Conservation (phyloP, 2,113 vertebrate genomes). For the Leucoraja erinaceus region DNA sequence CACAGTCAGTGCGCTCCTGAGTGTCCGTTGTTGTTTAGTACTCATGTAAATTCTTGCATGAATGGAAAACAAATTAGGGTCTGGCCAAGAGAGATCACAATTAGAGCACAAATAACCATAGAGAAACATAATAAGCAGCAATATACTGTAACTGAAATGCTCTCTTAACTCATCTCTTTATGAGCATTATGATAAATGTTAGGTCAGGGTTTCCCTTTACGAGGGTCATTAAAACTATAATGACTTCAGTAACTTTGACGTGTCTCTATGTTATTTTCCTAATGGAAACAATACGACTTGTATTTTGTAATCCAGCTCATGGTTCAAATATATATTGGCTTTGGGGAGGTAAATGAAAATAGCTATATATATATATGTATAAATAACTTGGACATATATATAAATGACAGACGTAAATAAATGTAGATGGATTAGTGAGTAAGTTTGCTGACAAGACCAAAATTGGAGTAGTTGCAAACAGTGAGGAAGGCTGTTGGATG, state of each 20-base stretch:
- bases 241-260: constrained; percentile 47
- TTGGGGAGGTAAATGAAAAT: background rate
- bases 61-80: constrained; percentile 48
- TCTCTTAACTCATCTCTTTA: constrained; percentile 54
- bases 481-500: no score
- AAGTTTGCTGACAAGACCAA: no score
- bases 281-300: background rate
- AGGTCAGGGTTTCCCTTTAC: constrained; percentile 48
- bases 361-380: no score
- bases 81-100: constrained; percentile 49
- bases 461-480: no score
- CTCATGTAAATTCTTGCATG: constrained; percentile 44
- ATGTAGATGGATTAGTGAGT: no score
- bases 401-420: no score
- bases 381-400: no score
- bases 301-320: background rate
- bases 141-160: constrained; percentile 55
- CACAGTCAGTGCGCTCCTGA: background rate
- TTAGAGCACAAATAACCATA: constrained; percentile 57
- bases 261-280: constrained; percentile 10
- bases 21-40: background rate
- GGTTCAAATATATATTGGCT: background rate
- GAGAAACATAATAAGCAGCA: constrained; percentile 54
- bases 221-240: constrained; percentile 49
- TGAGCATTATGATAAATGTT: constrained; percentile 49